Evolutionary conservation across 2,888 invertebrate species (phyloP), one percentile per base, ranked within the genome.

Genomic region (Lithosia quadra): DNA sequence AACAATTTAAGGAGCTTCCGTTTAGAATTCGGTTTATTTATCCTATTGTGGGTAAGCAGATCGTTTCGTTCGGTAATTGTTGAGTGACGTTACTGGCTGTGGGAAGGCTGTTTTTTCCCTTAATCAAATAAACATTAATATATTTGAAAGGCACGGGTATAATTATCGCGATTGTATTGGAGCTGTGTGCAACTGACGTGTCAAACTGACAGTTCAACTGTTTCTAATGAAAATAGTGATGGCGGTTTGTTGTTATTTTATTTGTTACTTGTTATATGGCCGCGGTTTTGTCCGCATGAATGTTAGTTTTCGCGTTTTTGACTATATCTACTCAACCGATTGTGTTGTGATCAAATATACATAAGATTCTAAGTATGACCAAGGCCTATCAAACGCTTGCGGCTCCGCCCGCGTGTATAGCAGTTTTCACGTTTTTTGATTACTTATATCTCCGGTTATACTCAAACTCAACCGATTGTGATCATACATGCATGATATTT

Each of bases 1-100:
- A 94, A 94, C 93, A 93, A 88, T 92, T 90, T 90, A 90, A 91
- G 90, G 90, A 87, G 94, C 93, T 94, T 92, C 94, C 94, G 93
- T 93, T 93, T 91, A 79, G 82, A 74, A 78, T 79, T 78, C 79
- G 85, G 90, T 92, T 91, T 92, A 91, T 90, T 91, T 90, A 90
- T 83, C 81, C 88, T 80, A 92, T 93, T 93, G 93, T 92, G 84
- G 79, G 78, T 87, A 88, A 90, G 87, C 91, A 90, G 90, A 92
- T 92, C 92, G 90, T 86, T 86, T 87, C 79, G 81, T 82, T 85
- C 81, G 66, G 91, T 92, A 92, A 93, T 93, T 92, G 92, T 92
- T 78, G 80, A 76, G 66, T 73, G 80, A 75, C 82, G 67, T 56
- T 74, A 69, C 73, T 70, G 67, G 70, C 79, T 81, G 81, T 82